Base-by-base conservation (phyloP, 2,888 invertebrate species). In the Tiphia femorata region DNA sequence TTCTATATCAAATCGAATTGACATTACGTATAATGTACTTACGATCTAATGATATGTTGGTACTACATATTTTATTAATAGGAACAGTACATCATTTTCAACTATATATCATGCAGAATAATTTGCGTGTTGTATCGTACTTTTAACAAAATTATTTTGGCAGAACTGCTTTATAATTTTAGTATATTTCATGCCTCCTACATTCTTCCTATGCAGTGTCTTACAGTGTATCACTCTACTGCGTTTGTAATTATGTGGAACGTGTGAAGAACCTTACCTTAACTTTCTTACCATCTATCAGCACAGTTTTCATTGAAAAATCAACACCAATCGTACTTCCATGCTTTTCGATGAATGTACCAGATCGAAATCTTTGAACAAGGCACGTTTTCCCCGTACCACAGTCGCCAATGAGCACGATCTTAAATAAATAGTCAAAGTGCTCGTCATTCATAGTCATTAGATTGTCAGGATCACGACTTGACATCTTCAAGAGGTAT, bases 311-410 rank as follows among this genome's bases (percentile, higher is more conserved):
- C 97, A 97, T 98, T 60, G 97, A 97, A 86, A 98, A 98, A 85
- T 98, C 97, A 52, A 98, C 97, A 64, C 97, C 97, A 80, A 98
- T 98, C 42, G 98, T 98, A 82, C 95, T 97, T 56, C 96, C 96
- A 85, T 97, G 96, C 69, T 94, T 88, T 86, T 98, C 97, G 67
- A 96, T 92, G 81, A 95, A 98, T 73, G 95, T 96, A 58, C 97
- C 98, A 60, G 96, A 95, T 84, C 96, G 96, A 84, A 98, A 94
- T 72, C 97, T 90, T 85, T 97, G 97, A 57, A 98, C 96, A 69
- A 98, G 94, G 79, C 93, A 97, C 61, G 96, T 97, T 87, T 97
- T 97, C 21, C 96, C 95, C 25, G 94, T 92, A 20, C 93, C 93
- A 84, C 93, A 94, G 77, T 95, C 95, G 47, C 97, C 97, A 76